phyloP scores from a whole-genome alignment of 2,888 invertebrate genomes.

The Epistrophe eligans region DNA sequence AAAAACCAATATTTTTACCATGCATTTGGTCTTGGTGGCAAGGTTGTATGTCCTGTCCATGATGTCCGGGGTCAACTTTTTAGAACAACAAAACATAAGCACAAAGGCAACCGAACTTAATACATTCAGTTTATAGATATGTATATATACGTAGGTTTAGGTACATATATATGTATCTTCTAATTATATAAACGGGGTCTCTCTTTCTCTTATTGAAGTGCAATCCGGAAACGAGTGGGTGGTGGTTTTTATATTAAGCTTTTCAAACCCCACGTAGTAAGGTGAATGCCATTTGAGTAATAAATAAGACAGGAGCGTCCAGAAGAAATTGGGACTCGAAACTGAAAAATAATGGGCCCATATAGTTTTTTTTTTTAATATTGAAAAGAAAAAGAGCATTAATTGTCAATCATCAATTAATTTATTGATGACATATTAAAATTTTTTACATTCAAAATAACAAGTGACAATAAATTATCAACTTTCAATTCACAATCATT shows the following conservation, averaged over 20 bases:
- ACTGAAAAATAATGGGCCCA: no score
- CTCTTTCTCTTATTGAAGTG: background rate
- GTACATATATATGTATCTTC: background rate
- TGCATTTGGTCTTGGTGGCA: slow-evolving; percentile 25
- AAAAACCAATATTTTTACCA: slow-evolving; percentile 57
- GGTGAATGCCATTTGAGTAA: background rate
- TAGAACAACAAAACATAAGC: background rate
- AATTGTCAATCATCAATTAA: no score
- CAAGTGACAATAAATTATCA: no score
- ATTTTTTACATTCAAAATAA: no score
- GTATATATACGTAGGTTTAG: background rate
- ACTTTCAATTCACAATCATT: no score
- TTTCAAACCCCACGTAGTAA: background rate
- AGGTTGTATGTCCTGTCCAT: slow-evolving; percentile 35
- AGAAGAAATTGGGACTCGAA: no score
- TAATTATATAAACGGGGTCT: background rate
- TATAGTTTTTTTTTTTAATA: no score
- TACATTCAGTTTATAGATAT: background rate
- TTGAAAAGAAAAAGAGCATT: no score
- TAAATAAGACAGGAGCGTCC: no score
- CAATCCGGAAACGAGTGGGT: background rate
- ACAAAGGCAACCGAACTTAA: background rate
- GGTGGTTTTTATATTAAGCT: no score
- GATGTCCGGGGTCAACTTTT: slow-evolving; percentile 40
- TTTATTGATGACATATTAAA: no score